These are phyloP conservation scores for Himalopsyche kuldschensis DNA, from an alignment of 2,888 invertebrate species.

Conservation along the genomic window DNA sequence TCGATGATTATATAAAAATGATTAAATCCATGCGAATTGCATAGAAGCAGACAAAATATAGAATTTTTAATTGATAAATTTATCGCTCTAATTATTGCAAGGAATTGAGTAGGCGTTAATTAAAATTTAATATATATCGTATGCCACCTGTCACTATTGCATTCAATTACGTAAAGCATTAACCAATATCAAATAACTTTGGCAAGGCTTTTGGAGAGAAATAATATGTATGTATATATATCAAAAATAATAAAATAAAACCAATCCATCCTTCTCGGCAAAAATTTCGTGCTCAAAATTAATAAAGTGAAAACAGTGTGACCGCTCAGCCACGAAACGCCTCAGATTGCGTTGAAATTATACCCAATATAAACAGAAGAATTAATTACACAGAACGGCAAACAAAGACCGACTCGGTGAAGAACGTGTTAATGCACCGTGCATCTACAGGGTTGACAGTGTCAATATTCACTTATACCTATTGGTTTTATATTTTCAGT, in stretches of 20 bases:
- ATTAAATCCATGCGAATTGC: too few relatives aligned
- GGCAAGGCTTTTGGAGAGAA: neutral
- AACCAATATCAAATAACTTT: neutral
- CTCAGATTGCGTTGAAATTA: neutral
- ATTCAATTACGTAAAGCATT: neutral
- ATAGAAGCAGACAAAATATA: neutral
- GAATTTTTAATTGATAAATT: neutral
- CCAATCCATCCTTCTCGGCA: neutral
- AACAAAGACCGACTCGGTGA: neutral
- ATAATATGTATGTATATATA: neutral
- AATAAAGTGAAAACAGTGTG: neutral
- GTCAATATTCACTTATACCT: neutral
- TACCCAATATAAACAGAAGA: neutral
- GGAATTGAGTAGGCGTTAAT: neutral
- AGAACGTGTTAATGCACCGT: slow-evolving; percentile 2
- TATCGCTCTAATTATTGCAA: neutral
- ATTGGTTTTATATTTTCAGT: neutral
- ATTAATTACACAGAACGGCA: neutral
- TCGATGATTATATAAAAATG: too few relatives aligned
- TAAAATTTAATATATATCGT: neutral
- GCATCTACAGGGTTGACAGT: neutral
- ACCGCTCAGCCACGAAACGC: neutral
- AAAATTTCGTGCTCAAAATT: neutral
- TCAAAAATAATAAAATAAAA: neutral
- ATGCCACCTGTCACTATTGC: neutral